Evolutionary conservation across 2,113 vertebrate genomes (phyloP).

Genomic region (Camelus dromedarius): DNA sequence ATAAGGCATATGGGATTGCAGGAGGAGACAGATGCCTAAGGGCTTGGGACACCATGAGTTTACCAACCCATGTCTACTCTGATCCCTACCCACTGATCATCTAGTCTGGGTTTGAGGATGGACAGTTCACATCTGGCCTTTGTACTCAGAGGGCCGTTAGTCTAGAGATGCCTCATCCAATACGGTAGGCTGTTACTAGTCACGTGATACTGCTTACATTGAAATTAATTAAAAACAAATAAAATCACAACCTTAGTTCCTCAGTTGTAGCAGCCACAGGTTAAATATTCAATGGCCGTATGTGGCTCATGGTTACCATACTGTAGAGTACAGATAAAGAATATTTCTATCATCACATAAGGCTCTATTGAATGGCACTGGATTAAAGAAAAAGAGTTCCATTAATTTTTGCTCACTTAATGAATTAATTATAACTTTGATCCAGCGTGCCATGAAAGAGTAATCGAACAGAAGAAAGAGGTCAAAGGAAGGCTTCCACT

Average conservation of each 20-base stretch:
- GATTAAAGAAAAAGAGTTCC: neutral
- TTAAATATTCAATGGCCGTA: neutral
- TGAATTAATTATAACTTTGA: neutral
- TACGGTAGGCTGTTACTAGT: neutral
- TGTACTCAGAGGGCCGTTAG: neutral
- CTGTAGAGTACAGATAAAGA: neutral
- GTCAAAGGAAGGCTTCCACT: neutral
- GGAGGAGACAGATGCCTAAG: neutral
- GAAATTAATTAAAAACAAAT: neutral
- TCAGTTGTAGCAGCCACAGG: neutral
- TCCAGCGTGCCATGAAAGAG: neutral
- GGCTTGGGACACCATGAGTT: neutral
- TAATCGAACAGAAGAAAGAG: neutral
- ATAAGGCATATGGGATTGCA: neutral
- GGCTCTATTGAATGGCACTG: neutral
- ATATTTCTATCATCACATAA: neutral
- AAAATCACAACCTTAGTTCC: too few species aligned
- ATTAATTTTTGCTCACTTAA: neutral
- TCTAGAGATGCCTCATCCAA: neutral
- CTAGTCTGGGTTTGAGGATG: neutral
- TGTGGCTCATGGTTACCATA: neutral
- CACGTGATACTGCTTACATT: neutral
- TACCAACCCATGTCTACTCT: neutral
- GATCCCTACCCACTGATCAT: neutral
- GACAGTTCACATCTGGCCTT: too few species aligned